Conservation (phyloP, 1,140 invertebrate species). For the Penaeus vannamei region DNA sequence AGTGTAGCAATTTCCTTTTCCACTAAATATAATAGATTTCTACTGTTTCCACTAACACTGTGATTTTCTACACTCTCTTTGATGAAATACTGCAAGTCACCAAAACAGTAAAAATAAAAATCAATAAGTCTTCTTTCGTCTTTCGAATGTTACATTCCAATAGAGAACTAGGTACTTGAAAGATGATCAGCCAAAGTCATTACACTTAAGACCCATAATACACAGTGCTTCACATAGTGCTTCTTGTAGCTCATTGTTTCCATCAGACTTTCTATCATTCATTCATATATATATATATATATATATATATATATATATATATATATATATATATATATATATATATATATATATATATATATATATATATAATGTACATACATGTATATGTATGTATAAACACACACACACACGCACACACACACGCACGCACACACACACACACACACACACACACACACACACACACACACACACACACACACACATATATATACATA, state of each 20-base stretch:
- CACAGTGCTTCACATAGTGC: background rate
- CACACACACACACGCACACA: conserved; percentile 19
- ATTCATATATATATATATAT: conserved; percentile 47
- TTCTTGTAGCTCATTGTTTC: background rate
- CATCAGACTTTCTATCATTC: background rate
- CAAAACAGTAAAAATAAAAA: no score
- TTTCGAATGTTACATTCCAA: no score
- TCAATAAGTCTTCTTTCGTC: no score
- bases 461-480: background rate
- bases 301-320: conserved; percentile 50
- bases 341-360: conserved; percentile 38
- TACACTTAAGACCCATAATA: background rate
- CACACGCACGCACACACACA: conserved; percentile 18
- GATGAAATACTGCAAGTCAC: no score
- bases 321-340: conserved; percentile 32
- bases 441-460: background rate
- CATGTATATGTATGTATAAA: conserved; percentile 36
- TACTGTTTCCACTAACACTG: no score
- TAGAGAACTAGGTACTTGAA: no score
- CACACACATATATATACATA: conserved; percentile 7
- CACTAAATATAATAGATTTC: no score
- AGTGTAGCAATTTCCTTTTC: no score
- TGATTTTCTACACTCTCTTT: no score
- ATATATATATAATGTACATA: conserved; percentile 35
- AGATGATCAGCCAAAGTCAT: background rate